phyloP scores from a whole-genome alignment of 1,140 invertebrate species.

The Drosophila guanche region DNA sequence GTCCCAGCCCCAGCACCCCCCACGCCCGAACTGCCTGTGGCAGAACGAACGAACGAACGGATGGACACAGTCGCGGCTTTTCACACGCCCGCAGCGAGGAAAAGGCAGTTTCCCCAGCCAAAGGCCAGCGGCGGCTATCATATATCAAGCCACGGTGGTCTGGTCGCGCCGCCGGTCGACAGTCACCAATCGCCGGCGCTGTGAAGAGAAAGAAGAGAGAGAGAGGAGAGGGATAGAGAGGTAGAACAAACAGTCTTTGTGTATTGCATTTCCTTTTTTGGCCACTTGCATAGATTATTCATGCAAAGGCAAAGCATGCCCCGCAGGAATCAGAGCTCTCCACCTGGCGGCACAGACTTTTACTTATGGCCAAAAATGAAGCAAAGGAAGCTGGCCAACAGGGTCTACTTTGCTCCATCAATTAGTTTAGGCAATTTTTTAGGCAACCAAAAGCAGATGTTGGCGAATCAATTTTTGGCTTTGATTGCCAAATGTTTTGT shows the following conservation, averaged over 20 bases:
- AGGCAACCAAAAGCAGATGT: no score
- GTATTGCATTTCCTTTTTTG: slow-evolving; percentile 11
- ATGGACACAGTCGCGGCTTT: slow-evolving; percentile 18
- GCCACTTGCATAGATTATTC: slow-evolving; percentile 32
- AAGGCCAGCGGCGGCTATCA: slow-evolving; percentile 18
- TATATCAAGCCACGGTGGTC: slow-evolving; percentile 14
- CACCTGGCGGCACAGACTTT: neutral
- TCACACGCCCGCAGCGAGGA: slow-evolving; percentile 36
- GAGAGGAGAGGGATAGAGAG: no score
- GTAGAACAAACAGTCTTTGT: no score
- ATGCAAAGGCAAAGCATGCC: neutral
- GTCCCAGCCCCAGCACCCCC: neutral
- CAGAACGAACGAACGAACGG: slow-evolving; percentile 1
- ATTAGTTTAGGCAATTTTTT: no score
- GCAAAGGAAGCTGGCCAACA: neutral
- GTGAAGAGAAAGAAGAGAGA: neutral
- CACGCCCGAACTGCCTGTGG: no score
- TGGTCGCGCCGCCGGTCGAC: neutral
- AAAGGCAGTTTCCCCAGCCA: slow-evolving; percentile 13
- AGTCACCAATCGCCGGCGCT: no score
- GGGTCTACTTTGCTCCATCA: no score
- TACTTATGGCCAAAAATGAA: no score
- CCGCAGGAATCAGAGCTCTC: no score
- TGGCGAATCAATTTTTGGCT: no score
- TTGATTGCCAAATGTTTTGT: no score